Conservation (phyloP, 2,888 invertebrate genomes). For the Patella ulyssiponensis region DNA sequence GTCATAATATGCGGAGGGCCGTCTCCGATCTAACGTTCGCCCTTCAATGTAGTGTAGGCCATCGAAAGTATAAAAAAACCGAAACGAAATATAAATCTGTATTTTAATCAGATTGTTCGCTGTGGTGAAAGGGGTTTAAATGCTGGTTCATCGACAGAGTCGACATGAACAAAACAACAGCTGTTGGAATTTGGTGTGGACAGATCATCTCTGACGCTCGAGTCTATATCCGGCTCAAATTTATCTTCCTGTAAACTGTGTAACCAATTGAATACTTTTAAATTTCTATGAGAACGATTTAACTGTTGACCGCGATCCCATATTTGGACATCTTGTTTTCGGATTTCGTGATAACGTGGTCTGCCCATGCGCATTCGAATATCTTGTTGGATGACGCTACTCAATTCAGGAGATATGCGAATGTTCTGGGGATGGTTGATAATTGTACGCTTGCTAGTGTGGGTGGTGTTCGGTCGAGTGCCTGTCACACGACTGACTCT, state of each 20-base stretch:
- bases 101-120: too few relatives aligned
- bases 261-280: conserved; percentile 96
- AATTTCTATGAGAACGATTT: conserved; percentile 78
- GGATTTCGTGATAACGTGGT: conserved; percentile 61
- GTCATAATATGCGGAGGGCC: too few relatives aligned
- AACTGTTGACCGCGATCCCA: conserved; percentile 55
- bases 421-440: conserved; percentile 61
- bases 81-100: too few relatives aligned
- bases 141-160: conserved; percentile 60
- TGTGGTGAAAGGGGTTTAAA: conserved; percentile 41
- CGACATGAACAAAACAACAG: conserved; percentile 39
- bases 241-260: conserved; percentile 84
- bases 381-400: conserved; percentile 58
- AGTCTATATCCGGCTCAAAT: conserved; percentile 49
- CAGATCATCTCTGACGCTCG: conserved; percentile 35
- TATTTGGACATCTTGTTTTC: conserved; percentile 49
- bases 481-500: conserved; percentile 41
- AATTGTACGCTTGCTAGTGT: conserved; percentile 54
- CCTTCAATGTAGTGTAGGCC: too few relatives aligned
- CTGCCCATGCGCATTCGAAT: conserved; percentile 64
- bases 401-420: conserved; percentile 63
- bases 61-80: too few relatives aligned
- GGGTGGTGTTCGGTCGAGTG: conserved; percentile 48
- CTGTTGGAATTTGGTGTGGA: conserved; percentile 37
- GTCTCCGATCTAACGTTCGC: too few relatives aligned